Evolutionary conservation across 1,140 invertebrate species (phyloP).

Genomic region (Diorhabda elongata): DNA sequence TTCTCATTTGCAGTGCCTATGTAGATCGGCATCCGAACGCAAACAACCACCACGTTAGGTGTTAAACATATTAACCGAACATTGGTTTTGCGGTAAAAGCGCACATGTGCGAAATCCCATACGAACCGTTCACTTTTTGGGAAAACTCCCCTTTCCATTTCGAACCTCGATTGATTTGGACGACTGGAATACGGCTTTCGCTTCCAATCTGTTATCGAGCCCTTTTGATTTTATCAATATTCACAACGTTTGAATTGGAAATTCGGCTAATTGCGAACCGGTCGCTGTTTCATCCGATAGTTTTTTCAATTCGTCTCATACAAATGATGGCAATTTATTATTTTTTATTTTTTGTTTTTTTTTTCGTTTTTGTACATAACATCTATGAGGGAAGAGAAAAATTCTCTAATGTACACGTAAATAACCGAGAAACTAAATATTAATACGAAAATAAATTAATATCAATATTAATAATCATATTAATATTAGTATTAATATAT

Average conservation of each 20-base stretch:
- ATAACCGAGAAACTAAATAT: no score
- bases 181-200: constrained; percentile 27
- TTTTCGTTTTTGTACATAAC: no score
- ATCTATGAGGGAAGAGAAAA: no score
- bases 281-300: neutral
- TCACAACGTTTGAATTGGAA: constrained; percentile 21
- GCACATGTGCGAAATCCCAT: constrained; percentile 28
- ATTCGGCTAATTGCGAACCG: constrained; percentile 18
- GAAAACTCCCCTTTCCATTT: neutral
- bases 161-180: constrained; percentile 19
- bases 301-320: no score
- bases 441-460: no score
- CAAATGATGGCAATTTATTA: no score
- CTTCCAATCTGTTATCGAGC: constrained; percentile 40
- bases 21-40: constrained; percentile 25
- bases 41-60: constrained; percentile 39
- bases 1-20: constrained; percentile 28
- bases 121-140: constrained; percentile 17
- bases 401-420: no score
- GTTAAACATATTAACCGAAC: constrained; percentile 46
- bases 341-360: no score
- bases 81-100: constrained; percentile 43
- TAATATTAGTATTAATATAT: no score
- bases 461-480: no score
- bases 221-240: constrained; percentile 40